Evolutionary conservation across 1,140 invertebrate species (phyloP).

Genomic region (Danaus melanippus): DNA sequence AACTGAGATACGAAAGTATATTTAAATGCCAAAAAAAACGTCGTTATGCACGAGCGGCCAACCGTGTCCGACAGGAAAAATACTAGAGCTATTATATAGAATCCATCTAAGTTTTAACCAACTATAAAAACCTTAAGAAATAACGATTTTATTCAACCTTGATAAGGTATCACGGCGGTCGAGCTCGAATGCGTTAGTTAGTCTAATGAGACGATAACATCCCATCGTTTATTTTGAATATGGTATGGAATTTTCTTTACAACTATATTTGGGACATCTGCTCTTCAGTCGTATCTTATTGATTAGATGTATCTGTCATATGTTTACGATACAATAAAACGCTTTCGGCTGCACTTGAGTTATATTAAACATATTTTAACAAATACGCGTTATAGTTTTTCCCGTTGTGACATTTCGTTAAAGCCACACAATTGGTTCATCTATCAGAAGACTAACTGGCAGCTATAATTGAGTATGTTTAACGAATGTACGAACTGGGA

Average conservation of each 20-base stretch:
- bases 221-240: slow-evolving; percentile 19
- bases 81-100: slow-evolving; percentile 26
- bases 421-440: too few relatives aligned
- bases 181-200: slow-evolving; percentile 1
- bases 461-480: too few relatives aligned
- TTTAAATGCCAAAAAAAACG: slow-evolving; percentile 15
- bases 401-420: too few relatives aligned
- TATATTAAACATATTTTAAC: too few relatives aligned
- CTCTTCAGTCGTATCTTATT: background rate
- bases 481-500: too few relatives aligned
- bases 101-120: slow-evolving; percentile 8
- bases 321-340: slow-evolving; percentile 17
- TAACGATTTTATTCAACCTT: background rate
- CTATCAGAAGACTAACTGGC: too few relatives aligned
- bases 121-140: background rate
- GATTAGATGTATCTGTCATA: slow-evolving; percentile 15
- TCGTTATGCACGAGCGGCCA: slow-evolving; percentile 23
- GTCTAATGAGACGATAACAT: slow-evolving; percentile 5
- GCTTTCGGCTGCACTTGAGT: background rate
- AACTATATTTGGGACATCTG: slow-evolving; percentile 16
- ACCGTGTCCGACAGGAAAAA: slow-evolving; percentile 28
- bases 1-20: slow-evolving; percentile 15
- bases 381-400: too few relatives aligned
- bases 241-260: slow-evolving; percentile 23
- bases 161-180: background rate